Evolutionary conservation across 2,888 invertebrate species (phyloP).

Genomic region (Drosophila birchii): DNA sequence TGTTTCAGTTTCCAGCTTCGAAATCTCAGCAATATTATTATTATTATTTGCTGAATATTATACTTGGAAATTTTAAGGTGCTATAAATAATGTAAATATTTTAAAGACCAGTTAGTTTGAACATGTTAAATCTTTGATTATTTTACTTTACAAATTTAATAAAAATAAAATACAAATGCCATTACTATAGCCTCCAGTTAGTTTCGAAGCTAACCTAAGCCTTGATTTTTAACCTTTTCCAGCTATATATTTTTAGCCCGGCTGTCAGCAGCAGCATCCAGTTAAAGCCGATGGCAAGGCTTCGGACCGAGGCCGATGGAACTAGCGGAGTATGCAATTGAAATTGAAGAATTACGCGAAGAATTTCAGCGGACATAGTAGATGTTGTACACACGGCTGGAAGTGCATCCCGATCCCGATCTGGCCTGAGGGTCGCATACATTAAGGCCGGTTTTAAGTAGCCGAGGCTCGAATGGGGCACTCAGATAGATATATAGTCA

Average conservation of each 20-base stretch:
- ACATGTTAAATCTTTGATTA: not conserved
- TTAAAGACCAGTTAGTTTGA: too few species aligned
- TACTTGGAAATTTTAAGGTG: not conserved
- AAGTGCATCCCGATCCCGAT: conserved; percentile 41
- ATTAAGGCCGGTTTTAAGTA: conserved; percentile 59
- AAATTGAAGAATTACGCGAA: conserved; percentile 84
- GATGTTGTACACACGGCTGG: conserved; percentile 72
- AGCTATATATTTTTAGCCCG: not conserved
- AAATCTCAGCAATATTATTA: not conserved
- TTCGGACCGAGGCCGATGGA: conserved; percentile 35
- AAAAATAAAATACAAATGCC: conserved; percentile 1
- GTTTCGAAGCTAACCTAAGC: not conserved
- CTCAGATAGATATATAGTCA: conserved; percentile 44
- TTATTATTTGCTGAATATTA: not conserved
- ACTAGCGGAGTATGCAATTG: conserved; percentile 82
- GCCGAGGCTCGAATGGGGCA: conserved; percentile 15
- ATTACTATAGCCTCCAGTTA: not conserved
- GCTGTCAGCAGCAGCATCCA: conserved; percentile 1
- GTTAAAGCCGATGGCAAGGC: conserved; percentile 6
- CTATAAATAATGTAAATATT: too few species aligned
- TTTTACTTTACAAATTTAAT: not conserved
- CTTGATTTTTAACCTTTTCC: conserved; percentile 10
- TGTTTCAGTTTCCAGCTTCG: not conserved
- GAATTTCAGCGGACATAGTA: conserved; percentile 80
- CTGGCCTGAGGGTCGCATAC: conserved; percentile 52